Base-by-base conservation (phyloP, 2,113 vertebrate genomes). In the Neogale vison region DNA sequence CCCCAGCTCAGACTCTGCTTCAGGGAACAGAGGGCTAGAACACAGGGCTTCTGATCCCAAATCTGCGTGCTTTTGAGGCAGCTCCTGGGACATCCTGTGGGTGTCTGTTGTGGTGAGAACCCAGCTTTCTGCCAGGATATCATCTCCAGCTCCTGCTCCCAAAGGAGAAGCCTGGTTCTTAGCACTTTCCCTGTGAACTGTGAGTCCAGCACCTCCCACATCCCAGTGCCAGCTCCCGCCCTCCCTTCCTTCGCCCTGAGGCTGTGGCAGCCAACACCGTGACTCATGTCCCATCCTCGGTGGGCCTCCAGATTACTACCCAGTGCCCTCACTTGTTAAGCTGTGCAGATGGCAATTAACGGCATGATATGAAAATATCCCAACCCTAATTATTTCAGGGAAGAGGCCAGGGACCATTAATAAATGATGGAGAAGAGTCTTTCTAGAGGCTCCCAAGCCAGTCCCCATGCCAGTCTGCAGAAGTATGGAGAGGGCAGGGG, bases 281-380 rank as follows among this genome's bases (percentile, higher is more conserved):
- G 94, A 90, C 88, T 94, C 90, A 55, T 5, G 3, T 11, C 29
- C 52, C 34, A 9, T 61, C 76, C 91, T 83, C 91, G 5, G 14
- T 12, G 15, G 80, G 52, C 23, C 71, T 36, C n/a, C 72, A 79
- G 72, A 90, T 61, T 26, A 1, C 11, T 26, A 6, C 83, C 61
- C 55, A 45, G 67, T 88, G 63, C 92, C 96, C 96, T 88, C 47
- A 93, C 84, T 89, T 42, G 74, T 96, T 97, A 97, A 97, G 86
- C 1, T 21, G 45, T 90, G 67, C 71, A 94, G 57, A 95, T 87
- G 83, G 86, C 96, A 96, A 98, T 98, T 98, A 98, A 96, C 52
- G 89, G 72, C 69, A 88, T 74, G 86, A 18, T 97, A 93, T 96
- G 90, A 98, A 97, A 97, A 95, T 96, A 97, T 93, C 88, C 83